Evolutionary conservation across 1,140 invertebrate genomes (phyloP).

Genomic region (Drosophila sp.): DNA sequence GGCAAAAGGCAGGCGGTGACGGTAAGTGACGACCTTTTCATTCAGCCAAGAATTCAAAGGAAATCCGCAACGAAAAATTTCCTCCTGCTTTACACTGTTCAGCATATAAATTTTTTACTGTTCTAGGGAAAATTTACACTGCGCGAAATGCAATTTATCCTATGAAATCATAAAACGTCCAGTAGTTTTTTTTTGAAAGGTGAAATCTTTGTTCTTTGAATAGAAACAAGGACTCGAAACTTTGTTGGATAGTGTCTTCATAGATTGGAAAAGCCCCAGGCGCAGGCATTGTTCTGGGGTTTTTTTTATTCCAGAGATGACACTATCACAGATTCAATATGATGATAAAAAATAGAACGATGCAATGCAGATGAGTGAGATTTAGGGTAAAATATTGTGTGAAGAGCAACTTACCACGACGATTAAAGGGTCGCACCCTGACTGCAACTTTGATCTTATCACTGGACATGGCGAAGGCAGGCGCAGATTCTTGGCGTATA

Average conservation of each 20-base stretch:
- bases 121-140: too few species aligned
- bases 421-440: slow-evolving; percentile 97
- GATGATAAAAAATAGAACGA: not conserved
- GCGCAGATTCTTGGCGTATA: slow-evolving; percentile 24
- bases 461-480: slow-evolving; percentile 74
- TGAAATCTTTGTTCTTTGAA: not conserved
- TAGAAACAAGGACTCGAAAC: not conserved
- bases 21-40: not conserved
- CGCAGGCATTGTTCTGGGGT: not conserved
- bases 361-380: slow-evolving; percentile 7
- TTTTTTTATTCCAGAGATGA: not conserved
- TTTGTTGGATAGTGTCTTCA: not conserved
- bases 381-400: slow-evolving; percentile 3
- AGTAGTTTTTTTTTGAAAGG: not conserved
- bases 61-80: not conserved
- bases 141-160: too few species aligned
- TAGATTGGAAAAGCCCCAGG: not conserved
- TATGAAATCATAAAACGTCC: too few species aligned
- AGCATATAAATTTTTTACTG: not conserved
- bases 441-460: slow-evolving; percentile 98
- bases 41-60: slow-evolving; percentile 1
- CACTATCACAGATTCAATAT: slow-evolving; percentile 7
- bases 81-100: not conserved
- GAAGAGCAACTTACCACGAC: slow-evolving; percentile 89
- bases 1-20: not conserved